Percentiles rank a stretch among this genome's conserved stretches.
Evolutionary conservation across 2,888 invertebrate species (phyloP).

Genomic region (Melanargia galathea): DNA sequence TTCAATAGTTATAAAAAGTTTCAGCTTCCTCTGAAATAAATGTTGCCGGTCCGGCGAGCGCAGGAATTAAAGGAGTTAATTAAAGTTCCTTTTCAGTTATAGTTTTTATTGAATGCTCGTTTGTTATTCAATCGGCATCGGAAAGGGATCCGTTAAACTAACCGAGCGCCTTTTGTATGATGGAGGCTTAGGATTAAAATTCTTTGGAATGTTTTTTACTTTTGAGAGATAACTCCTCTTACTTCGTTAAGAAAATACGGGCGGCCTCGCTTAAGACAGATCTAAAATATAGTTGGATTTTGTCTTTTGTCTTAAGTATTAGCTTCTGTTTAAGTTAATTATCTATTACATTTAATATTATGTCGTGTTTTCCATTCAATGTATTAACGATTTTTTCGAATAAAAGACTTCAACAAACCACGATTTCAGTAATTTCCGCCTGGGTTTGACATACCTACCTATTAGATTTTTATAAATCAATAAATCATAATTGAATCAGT

Average conservation of each 20-base stretch:
- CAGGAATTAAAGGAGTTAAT: no score
- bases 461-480: background rate
- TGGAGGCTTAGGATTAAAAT: background rate
- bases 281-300: background rate
- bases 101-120: background rate
- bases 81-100: background rate
- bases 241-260: background rate
- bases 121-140: background rate
- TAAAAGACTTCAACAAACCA: no score
- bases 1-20: background rate
- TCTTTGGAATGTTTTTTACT: background rate
- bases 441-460: background rate
- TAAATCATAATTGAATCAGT: conserved; percentile 4
- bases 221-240: background rate
- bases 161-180: background rate
- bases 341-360: no score
- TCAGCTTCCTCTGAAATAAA: background rate
- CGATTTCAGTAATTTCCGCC: no score
- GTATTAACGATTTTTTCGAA: no score
- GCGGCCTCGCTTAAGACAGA: background rate
- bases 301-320: background rate
- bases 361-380: no score
- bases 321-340: background rate
- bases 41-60: background rate
- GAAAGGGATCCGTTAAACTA: background rate